Evolutionary conservation across 2,797 vertebrate genomes (phyloP).

Genomic region (Sebastes elongatus): DNA sequence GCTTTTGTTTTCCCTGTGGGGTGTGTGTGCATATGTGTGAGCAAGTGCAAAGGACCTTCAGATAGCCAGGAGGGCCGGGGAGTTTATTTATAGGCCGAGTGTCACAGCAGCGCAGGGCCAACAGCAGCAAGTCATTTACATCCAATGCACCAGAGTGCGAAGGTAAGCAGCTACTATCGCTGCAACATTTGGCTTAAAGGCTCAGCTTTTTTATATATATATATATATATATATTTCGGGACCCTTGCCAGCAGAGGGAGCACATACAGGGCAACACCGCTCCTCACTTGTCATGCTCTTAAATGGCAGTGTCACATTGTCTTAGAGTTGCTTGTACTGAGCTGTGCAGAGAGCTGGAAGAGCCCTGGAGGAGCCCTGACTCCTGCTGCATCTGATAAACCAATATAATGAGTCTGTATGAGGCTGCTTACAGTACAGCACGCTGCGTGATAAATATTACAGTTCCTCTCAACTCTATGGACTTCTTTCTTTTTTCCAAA

Average conservation of each 20-base stretch:
- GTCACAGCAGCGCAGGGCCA: constrained; percentile 51
- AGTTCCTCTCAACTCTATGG: background rate
- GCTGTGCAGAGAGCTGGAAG: constrained; percentile 29
- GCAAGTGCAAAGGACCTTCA: constrained; percentile 63
- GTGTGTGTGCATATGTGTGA: constrained; percentile 16
- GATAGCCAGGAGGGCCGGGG: constrained; percentile 49
- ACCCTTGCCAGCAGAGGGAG: constrained; percentile 42
- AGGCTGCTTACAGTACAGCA: constrained; percentile 25
- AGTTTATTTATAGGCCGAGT: constrained; percentile 75
- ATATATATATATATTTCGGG: background rate
- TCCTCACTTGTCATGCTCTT: constrained; percentile 34
- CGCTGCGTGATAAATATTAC: constrained; percentile 13
- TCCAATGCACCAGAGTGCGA: constrained; percentile 65
- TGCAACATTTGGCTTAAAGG: constrained; percentile 47
- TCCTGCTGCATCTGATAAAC: constrained; percentile 50
- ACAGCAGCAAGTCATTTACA: constrained; percentile 70
- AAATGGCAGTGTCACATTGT: constrained; percentile 56
- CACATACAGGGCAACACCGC: background rate
- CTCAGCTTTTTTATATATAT: constrained; percentile 19
- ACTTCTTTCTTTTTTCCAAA: background rate
- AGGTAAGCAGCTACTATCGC: constrained; percentile 66
- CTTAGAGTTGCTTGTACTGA: constrained; percentile 51
- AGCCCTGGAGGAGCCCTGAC: constrained; percentile 50
- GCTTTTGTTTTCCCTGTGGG: constrained; percentile 53
- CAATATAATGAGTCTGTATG: constrained; percentile 49